Evolutionary conservation across 2,113 vertebrate species (phyloP), one percentile per base, ranked within the genome.

Genomic region (Notarius lentiginosus): DNA sequence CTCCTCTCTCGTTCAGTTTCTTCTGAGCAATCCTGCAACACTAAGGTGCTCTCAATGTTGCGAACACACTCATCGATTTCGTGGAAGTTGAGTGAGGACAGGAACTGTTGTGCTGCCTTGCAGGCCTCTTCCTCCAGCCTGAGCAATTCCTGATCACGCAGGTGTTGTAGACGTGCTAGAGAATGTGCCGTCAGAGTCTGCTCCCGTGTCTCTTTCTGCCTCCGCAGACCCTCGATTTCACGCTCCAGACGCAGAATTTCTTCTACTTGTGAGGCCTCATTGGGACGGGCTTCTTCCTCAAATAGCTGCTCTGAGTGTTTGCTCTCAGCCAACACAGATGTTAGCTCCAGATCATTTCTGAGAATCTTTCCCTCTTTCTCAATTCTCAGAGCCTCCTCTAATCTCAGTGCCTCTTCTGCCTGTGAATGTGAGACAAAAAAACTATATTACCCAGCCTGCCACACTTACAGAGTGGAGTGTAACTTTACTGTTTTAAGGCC

Each of bases 21-120:
- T 18, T 91, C 91, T 0, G 89, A 89, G 1, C 88, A 95, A 14
- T 91, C 95, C 0, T 94, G 85, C 0, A 88, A 95, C n/a, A 91
- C 92, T 83, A 99, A 92, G 0, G 98, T 97, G 92, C 92, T 96
- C 94, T 99, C 98, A 0, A 99, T 97, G 93, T 97, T 96, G 86
- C 97, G 95, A 81, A 99, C 98, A 0, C 98, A 99, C 92, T 98
- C 97, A 14, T 99, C 98, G 9, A 99, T 99, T 95, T 99, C 98
- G 80, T 97, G 96, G 0, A 99, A 99, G 95, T 99, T 98, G 85
- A 99, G 96, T 4, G 97, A 98, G 87, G 97, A 96, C 2, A 99
- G 94, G 93, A 99, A 99, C 92, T 98, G 97, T 90, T 99, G 98
- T 0, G 98, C 98, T 0, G 98, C 98, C 1, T 95, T 94, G 91